Base-by-base conservation (phyloP, 2,797 vertebrate species). In the Enteromius argenteus region DNA sequence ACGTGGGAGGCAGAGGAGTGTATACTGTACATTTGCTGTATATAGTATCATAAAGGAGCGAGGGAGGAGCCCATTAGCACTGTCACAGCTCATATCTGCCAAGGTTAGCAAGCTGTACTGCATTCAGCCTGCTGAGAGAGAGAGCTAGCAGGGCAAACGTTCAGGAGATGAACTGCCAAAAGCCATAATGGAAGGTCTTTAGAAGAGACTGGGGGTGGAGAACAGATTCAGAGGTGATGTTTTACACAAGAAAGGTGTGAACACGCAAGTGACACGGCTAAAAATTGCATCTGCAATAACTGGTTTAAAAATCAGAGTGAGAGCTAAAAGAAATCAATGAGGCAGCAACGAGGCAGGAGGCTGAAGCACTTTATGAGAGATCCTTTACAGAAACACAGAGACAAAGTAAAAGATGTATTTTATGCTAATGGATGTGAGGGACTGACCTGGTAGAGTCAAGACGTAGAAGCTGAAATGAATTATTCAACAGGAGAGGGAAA, bases 341-440 rank as follows among this genome's bases (percentile, higher is more conserved):
- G 8, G 35, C n/a, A 58, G 35, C n/a, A 56, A 58, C 3, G 1
- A 74, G 69, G 53, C 68, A 72, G 58, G 7, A 73, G 27, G 21
- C 42, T 62, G 60, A 72, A 74, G 72, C 42, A 51, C 64, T 75
- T 79, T 72, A 79, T 72, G 58, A 66, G 10, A 23, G 74, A 67
- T 53, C 30, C 56, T 53, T 73, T 73, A 66, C 69, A 79, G 77
- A 69, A 56, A 27, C 32, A 80, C 53, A 9, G 67, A 80, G 71
- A 84, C 27, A 73, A 69, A 87, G 72, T 84, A 81, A 72, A 84
- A 86, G 58, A 84, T 81, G 68, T 83, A 84, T 73, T 87, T 71
- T 83, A 89, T 88, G 85, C 82, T 85, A 74, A 89, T 85, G 68
- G 60, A 15, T 79, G 66, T 44, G 73, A 79, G 85, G 75, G 68